A percentile compares a stretch with the other conserved stretches of the same genome.
Conservation (phyloP, 2,888 invertebrate species). For the Tortricodes alternella region DNA sequence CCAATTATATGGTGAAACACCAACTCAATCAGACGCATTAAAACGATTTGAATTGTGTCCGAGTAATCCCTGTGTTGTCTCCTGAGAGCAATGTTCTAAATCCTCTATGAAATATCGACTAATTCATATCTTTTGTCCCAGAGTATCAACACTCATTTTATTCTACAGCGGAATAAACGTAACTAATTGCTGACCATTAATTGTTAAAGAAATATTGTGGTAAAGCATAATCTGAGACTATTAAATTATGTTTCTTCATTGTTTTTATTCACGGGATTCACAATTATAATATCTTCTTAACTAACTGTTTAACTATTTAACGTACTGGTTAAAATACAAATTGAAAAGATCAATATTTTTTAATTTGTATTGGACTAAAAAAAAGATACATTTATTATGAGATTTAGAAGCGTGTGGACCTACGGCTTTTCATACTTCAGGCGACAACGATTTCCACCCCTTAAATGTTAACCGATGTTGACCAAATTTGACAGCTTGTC, state of each 20-base stretch:
- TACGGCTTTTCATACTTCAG: too few species aligned
- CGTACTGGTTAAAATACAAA: too few species aligned
- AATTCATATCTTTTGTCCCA: constrained; percentile 35
- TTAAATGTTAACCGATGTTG: too few species aligned
- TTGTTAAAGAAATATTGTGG: constrained; percentile 22
- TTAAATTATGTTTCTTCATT: constrained; percentile 13
- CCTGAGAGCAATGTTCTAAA: constrained; percentile 26
- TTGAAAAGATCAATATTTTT: too few species aligned
- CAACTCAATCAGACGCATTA: constrained; percentile 10
- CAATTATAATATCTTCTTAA: background rate
- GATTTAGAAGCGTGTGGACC: too few species aligned
- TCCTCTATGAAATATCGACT: constrained; percentile 32
- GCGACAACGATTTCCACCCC: too few species aligned
- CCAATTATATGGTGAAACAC: constrained; percentile 2
- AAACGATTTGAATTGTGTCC: constrained; percentile 15
- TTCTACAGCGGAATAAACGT: constrained; percentile 28
- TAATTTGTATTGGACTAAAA: too few species aligned
- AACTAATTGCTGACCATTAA: constrained; percentile 25
- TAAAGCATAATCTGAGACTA: constrained; percentile 12
- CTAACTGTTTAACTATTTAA: background rate
- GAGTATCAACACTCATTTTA: constrained; percentile 25
- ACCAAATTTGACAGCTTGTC: too few species aligned
- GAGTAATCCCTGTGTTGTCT: constrained; percentile 31
- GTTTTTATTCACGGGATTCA: background rate
- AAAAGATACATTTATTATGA: too few species aligned